phyloP scores from a whole-genome alignment of 2,113 vertebrate genomes.

The Cyanocitta stelleri region DNA sequence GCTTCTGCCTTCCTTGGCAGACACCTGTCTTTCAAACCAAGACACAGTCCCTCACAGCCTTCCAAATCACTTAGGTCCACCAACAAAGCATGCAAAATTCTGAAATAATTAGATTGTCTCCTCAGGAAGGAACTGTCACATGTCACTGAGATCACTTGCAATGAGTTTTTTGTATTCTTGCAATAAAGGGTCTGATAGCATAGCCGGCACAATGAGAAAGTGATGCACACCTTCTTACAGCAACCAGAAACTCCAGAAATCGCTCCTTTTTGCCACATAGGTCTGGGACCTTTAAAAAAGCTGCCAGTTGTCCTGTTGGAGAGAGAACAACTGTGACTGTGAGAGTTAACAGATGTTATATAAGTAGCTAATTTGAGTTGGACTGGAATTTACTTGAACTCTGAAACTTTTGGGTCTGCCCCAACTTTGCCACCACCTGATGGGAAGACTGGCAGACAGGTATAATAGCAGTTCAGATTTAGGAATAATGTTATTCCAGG shows the following conservation, averaged over 20 bases:
- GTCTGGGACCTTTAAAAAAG: no score
- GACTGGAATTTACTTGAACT: neutral
- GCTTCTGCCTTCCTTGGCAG: no score
- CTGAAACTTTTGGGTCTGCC: neutral
- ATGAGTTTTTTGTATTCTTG: neutral
- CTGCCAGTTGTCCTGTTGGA: rapidly evolving
- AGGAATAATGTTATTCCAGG: neutral
- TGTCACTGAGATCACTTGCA: neutral
- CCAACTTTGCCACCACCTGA: neutral
- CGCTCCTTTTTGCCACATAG: neutral
- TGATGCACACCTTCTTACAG: neutral
- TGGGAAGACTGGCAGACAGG: neutral
- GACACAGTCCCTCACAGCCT: neutral
- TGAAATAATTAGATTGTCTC: neutral
- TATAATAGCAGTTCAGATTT: neutral
- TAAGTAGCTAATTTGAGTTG: neutral
- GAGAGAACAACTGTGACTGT: neutral
- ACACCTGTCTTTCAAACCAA: no score
- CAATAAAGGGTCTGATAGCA: neutral
- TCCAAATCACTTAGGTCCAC: neutral
- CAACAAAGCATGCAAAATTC: rapidly evolving
- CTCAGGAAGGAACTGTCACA: neutral
- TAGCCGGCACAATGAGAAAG: neutral
- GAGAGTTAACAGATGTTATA: neutral
- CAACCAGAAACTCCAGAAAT: neutral